phyloP scores from a whole-genome alignment of 30 jellyfish, hydroid and myxozoan species.

The Sanderia malayensis region DNA sequence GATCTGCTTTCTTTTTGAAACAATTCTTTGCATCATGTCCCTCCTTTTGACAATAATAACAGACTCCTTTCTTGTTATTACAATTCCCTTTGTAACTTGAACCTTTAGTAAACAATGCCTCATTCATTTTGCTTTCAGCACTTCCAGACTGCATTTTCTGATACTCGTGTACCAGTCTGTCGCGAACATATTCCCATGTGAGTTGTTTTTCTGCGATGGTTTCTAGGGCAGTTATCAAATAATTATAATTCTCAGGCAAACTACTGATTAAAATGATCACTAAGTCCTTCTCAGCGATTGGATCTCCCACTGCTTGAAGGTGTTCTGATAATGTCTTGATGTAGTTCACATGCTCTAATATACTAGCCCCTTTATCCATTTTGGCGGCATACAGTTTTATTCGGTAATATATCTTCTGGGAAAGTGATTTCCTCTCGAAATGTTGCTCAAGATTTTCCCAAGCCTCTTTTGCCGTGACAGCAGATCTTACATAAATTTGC shows the following conservation, averaged over 20 bases:
- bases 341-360: too few species aligned
- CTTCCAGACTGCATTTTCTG: background rate
- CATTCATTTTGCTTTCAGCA: background rate
- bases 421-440: too few species aligned
- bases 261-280: too few species aligned
- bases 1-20: constrained; percentile 7
- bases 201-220: constrained; percentile 14
- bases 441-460: too few species aligned
- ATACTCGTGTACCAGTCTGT: background rate
- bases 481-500: too few species aligned
- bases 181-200: background rate
- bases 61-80: background rate
- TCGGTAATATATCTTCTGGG: too few species aligned
- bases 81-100: background rate
- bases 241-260: background rate
- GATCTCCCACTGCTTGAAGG: too few species aligned
- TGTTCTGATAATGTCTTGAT: too few species aligned
- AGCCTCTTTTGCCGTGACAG: too few species aligned
- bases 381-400: too few species aligned
- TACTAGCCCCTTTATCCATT: too few species aligned
- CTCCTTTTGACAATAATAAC: constrained; percentile 34
- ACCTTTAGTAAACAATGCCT: background rate
- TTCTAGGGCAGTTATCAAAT: constrained; percentile 34
- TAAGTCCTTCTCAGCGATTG: too few species aligned
- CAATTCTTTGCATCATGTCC: constrained; percentile 45